Conservation (phyloP, 2,797 vertebrate genomes). For the Enteromius argenteus region DNA sequence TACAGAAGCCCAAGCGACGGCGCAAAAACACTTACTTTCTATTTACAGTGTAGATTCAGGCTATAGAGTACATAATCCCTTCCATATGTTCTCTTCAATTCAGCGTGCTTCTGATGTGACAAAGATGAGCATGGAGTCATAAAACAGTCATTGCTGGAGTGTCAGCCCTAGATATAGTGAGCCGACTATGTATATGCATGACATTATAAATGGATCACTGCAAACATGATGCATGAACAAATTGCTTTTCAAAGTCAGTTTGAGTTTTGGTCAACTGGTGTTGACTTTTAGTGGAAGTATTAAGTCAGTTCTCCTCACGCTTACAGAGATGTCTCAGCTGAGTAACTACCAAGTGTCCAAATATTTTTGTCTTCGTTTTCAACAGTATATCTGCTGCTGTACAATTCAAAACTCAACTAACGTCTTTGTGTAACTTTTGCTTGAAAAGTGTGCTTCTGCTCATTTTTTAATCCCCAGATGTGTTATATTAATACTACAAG, state of each 20-base stretch:
- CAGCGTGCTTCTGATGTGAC: constrained; percentile 30
- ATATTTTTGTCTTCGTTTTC: background rate
- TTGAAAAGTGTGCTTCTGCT: background rate
- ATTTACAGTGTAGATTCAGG: constrained; percentile 5
- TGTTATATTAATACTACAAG: background rate
- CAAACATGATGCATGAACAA: background rate
- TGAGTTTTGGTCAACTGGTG: background rate
- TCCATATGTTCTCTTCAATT: constrained; percentile 44
- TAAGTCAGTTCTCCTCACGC: background rate
- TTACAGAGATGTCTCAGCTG: background rate
- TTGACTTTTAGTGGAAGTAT: background rate
- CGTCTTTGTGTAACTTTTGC: background rate
- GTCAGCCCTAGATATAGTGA: background rate
- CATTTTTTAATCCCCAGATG: background rate
- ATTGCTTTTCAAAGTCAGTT: background rate
- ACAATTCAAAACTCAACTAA: background rate
- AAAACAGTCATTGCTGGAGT: constrained; percentile 1
- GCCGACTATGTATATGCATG: background rate
- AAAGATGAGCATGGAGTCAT: constrained; percentile 18
- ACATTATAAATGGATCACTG: background rate
- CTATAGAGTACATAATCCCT: constrained; percentile 36
- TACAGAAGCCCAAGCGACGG: constrained; percentile 10
- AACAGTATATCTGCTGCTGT: background rate
- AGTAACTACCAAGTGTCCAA: constrained; percentile 6
- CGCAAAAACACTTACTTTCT: constrained; percentile 33